phyloP scores from a whole-genome alignment of 1,140 invertebrate species.

The Drosophila tristis region DNA sequence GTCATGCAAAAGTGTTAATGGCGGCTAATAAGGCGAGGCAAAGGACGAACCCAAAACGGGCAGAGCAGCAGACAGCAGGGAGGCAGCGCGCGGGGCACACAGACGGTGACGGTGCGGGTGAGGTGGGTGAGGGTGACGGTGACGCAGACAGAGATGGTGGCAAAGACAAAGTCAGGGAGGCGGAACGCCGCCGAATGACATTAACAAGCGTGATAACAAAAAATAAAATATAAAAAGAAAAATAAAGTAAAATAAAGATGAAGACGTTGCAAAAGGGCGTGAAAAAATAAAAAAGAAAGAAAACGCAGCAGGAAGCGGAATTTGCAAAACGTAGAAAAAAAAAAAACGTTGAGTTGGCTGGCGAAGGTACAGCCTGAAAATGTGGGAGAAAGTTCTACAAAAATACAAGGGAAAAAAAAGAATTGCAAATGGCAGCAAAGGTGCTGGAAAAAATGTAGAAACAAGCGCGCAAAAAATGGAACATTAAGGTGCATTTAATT shows the following conservation, averaged over 20 bases:
- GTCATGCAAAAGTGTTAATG: constrained; percentile 72
- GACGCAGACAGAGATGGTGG: not conserved
- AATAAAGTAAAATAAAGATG: constrained; percentile 10
- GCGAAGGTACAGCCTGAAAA: constrained; percentile 17
- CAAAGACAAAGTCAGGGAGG: constrained; percentile 21
- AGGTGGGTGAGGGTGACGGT: no score
- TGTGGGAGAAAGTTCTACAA: constrained; percentile 36
- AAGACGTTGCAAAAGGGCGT: constrained; percentile 25
- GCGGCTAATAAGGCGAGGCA: constrained; percentile 72
- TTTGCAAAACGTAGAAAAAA: not conserved
- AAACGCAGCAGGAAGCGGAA: constrained; percentile 5
- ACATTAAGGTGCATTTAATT: no score
- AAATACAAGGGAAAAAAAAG: no score
- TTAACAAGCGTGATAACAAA: constrained; percentile 76
- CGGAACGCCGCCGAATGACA: constrained; percentile 55
- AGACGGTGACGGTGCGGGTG: not conserved
- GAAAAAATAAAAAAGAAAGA: constrained; percentile 19
- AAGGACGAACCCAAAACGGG: constrained; percentile 38
- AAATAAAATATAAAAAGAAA: constrained; percentile 18
- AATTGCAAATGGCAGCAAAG: no score
- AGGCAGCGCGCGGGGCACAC: no score
- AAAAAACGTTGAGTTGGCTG: not conserved
- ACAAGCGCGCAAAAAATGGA: no score
- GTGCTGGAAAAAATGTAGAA: no score
- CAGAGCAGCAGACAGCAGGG: not conserved